These are phyloP conservation scores for Caenorhabditis sp. DNA, from an alignment of 2,888 invertebrate genomes.

Conservation along the genomic window DNA sequence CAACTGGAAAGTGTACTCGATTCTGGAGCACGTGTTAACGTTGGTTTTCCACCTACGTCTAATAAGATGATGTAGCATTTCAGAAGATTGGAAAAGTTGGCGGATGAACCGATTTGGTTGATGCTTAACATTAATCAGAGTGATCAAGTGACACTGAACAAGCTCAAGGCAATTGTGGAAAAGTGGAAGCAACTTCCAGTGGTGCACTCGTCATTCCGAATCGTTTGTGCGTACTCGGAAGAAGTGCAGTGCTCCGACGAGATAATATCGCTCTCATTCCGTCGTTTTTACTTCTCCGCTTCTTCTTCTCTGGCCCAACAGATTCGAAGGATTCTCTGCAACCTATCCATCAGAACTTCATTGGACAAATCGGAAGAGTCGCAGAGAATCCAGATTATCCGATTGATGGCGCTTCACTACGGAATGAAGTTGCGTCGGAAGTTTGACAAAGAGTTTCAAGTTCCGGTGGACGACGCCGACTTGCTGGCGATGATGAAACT, in stretches of 20 bases:
- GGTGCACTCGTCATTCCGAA: constrained; percentile 46
- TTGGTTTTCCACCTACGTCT: background rate
- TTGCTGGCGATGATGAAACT: constrained; percentile 43
- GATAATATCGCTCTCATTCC: constrained; percentile 23
- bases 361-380: constrained; percentile 44
- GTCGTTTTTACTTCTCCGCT: constrained; percentile 41
- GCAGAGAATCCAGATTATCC: constrained; percentile 42
- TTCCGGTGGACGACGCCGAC: constrained; percentile 46
- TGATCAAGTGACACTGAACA: background rate
- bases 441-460: constrained; percentile 24
- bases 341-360: constrained; percentile 9
- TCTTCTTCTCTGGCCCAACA: constrained; percentile 25
- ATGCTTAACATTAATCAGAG: constrained; percentile 31
- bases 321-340: constrained; percentile 22
- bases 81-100: constrained; percentile 44
- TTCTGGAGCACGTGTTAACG: constrained; percentile 39
- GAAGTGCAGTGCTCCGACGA: background rate
- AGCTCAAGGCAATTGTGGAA: constrained; percentile 20
- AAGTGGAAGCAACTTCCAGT: constrained; percentile 19
- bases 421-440: constrained; percentile 21
- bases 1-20: constrained; percentile 40
- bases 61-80: background rate
- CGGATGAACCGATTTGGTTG: constrained; percentile 48
- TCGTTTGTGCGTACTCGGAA: constrained; percentile 37
- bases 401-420: constrained; percentile 37